Evolutionary conservation across 2,888 invertebrate genomes (phyloP).

Genomic region (Cosmorhoe ocellata): DNA sequence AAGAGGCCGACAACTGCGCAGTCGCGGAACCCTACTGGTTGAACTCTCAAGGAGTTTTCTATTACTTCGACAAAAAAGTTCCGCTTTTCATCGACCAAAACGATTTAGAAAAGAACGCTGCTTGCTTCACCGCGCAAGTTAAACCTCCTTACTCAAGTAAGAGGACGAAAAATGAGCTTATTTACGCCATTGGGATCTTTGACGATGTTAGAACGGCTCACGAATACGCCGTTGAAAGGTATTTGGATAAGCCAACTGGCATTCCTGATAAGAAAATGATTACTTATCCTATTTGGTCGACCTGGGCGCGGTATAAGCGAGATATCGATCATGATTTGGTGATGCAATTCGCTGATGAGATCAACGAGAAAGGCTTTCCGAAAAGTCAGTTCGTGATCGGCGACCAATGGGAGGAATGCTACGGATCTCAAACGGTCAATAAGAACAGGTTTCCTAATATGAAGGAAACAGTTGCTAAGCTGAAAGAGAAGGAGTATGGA

Average conservation of each 20-base stretch:
- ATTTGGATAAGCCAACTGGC: slow-evolving; percentile 80
- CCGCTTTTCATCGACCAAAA: slow-evolving; percentile 87
- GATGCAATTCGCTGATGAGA: slow-evolving; percentile 75
- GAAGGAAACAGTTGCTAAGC: slow-evolving; percentile 63
- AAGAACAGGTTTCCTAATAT: slow-evolving; percentile 80
- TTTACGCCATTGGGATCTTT: slow-evolving; percentile 84
- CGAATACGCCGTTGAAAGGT: slow-evolving; percentile 81
- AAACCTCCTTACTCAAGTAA: slow-evolving; percentile 73
- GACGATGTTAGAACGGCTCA: slow-evolving; percentile 82
- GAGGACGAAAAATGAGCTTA: slow-evolving; percentile 65
- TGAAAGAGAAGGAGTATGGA: slow-evolving; percentile 75
- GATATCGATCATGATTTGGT: slow-evolving; percentile 78
- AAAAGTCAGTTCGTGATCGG: slow-evolving; percentile 84
- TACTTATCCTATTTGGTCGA: slow-evolving; percentile 85
- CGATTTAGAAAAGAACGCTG: slow-evolving; percentile 61
- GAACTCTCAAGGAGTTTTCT: slow-evolving; percentile 84
- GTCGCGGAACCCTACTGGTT: slow-evolving; percentile 86
- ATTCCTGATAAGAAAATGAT: slow-evolving; percentile 82
- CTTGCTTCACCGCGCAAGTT: slow-evolving; percentile 78
- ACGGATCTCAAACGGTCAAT: slow-evolving; percentile 82
- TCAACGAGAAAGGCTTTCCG: slow-evolving; percentile 72
- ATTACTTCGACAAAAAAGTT: slow-evolving; percentile 83
- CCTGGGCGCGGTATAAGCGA: slow-evolving; percentile 84
- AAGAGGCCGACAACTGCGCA: slow-evolving; percentile 81
- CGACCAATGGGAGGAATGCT: slow-evolving; percentile 85